phyloP scores from a whole-genome alignment of 2,888 invertebrate species.

The Carterocephalus palaemon region DNA sequence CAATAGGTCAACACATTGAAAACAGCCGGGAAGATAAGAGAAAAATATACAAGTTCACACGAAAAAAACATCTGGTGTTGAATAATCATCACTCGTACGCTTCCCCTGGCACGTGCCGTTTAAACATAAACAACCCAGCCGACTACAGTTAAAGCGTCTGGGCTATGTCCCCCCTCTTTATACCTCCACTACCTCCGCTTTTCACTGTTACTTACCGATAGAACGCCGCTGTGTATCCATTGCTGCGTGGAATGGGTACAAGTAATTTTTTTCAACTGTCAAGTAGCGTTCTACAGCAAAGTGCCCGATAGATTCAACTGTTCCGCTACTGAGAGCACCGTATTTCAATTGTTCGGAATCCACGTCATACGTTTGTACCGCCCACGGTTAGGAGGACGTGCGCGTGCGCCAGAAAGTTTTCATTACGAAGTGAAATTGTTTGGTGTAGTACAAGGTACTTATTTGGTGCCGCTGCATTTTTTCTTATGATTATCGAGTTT shows the following conservation, averaged over 20 bases:
- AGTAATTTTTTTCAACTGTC: slow-evolving; percentile 23
- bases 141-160: slow-evolving; percentile 44
- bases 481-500: slow-evolving; percentile 28
- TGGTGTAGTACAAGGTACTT: slow-evolving; percentile 47
- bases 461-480: slow-evolving; percentile 41
- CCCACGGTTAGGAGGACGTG: slow-evolving; percentile 69
- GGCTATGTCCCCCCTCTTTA: slow-evolving; percentile 46
- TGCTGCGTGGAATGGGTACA: slow-evolving; percentile 29
- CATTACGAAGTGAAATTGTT: slow-evolving; percentile 47
- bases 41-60: slow-evolving; percentile 32
- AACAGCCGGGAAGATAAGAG: slow-evolving; percentile 26
- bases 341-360: slow-evolving; percentile 49
- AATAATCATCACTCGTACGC: slow-evolving; percentile 46
- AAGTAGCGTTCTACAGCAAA: slow-evolving; percentile 53
- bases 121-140: slow-evolving; percentile 56
- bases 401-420: slow-evolving; percentile 48
- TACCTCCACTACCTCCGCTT: slow-evolving; percentile 39
- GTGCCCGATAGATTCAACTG: slow-evolving; percentile 33
- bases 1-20: slow-evolving; percentile 10
- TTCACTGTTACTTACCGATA: slow-evolving; percentile 33
- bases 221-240: slow-evolving; percentile 37
- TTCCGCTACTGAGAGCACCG: slow-evolving; percentile 43
- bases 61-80: slow-evolving; percentile 53
- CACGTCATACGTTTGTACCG: slow-evolving; percentile 72
- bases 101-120: slow-evolving; percentile 60